phyloP scores from a whole-genome alignment of 2,797 vertebrate species.

The Heliangelus exortis region DNA sequence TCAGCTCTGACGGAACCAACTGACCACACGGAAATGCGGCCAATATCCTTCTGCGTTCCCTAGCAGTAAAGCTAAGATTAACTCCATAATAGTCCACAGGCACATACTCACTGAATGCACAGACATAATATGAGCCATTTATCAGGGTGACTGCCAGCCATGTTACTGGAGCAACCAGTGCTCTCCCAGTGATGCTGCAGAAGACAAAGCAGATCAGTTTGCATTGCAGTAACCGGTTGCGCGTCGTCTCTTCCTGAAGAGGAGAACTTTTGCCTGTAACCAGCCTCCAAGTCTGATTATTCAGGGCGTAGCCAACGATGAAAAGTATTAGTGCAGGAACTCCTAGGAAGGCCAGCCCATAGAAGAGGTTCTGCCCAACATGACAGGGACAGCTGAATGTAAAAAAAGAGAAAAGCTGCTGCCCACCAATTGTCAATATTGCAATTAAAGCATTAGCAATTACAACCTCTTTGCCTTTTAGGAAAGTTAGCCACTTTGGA shows the following conservation, averaged over 20 bases:
- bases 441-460: constrained; percentile 76
- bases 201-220: constrained; percentile 74
- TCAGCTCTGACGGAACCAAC: constrained; percentile 62
- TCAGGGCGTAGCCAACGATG: constrained; percentile 74
- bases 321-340: constrained; percentile 79
- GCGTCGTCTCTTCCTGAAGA: background rate
- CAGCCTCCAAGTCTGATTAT: constrained; percentile 76
- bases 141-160: constrained; percentile 79
- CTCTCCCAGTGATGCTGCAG: constrained; percentile 74
- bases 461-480: constrained; percentile 74
- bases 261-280: constrained; percentile 65
- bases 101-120: constrained; percentile 75
- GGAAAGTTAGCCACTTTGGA: constrained; percentile 59
- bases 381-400: constrained; percentile 81
- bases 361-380: constrained; percentile 75
- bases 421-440: constrained; percentile 70
- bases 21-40: constrained; percentile 73
- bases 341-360: constrained; percentile 77
- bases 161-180: constrained; percentile 77
- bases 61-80: constrained; percentile 4
- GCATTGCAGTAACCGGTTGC: constrained; percentile 47
- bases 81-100: constrained; percentile 39
- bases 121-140: constrained; percentile 77
- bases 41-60: constrained; percentile 31
- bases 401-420: constrained; percentile 79